These are phyloP conservation scores for Drosophila putrida DNA, from an alignment of 2,888 invertebrate species.

Conservation along the genomic window DNA sequence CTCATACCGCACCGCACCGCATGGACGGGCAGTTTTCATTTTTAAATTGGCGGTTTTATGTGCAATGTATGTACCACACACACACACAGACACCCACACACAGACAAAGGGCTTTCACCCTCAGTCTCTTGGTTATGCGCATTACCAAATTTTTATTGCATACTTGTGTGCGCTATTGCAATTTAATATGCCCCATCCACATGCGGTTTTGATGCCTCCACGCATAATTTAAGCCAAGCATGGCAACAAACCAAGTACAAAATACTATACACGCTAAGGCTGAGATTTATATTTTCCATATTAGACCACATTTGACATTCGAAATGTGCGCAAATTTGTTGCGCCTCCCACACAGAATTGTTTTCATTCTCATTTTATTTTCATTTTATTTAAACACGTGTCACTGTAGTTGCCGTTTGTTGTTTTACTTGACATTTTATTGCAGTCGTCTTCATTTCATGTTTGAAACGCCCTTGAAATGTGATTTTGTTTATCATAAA, in stretches of 20 bases:
- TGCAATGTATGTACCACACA: constrained; percentile 60
- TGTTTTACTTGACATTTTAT: constrained; percentile 30
- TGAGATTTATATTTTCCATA: constrained; percentile 68
- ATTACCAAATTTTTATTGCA: constrained; percentile 82
- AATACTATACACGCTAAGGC: constrained; percentile 40
- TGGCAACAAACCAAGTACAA: constrained; percentile 49
- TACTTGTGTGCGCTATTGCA: constrained; percentile 80
- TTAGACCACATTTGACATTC: constrained; percentile 46
- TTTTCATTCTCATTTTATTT: not conserved
- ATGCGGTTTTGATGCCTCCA: constrained; percentile 77
- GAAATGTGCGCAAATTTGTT: constrained; percentile 46
- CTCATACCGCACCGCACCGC: constrained; percentile 21
- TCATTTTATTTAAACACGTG: constrained; percentile 42
- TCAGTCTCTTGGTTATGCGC: constrained; percentile 58
- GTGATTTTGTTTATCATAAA: constrained; percentile 55
- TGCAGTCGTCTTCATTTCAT: constrained; percentile 41
- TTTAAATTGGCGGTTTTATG: constrained; percentile 82
- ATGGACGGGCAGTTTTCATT: constrained; percentile 75
- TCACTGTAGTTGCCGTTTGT: constrained; percentile 22
- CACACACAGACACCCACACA: constrained; percentile 22
- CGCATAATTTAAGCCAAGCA: constrained; percentile 71
- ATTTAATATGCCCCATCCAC: constrained; percentile 77
- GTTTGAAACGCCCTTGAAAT: constrained; percentile 39
- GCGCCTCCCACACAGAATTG: constrained; percentile 23
- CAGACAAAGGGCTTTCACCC: constrained; percentile 8